A percentile compares a stretch with the other conserved stretches of the same genome.
These are phyloP conservation scores for Rhingia campestris DNA, from an alignment of 2,888 invertebrate species.

Conservation along the genomic window DNA sequence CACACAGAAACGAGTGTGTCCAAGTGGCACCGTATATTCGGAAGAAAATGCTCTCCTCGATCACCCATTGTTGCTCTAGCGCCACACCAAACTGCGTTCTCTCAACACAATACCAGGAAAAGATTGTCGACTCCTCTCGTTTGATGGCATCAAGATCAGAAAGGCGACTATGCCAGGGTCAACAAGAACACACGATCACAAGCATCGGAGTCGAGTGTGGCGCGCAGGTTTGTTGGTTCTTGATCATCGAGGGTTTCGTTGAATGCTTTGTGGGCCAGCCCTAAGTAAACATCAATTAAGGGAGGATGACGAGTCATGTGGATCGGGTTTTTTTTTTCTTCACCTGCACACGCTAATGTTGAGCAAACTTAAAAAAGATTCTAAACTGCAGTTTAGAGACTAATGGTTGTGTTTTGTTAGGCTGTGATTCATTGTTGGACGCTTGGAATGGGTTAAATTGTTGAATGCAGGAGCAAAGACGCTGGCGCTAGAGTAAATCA, in stretches of 20 bases:
- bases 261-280: slow-evolving; percentile 22
- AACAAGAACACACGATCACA: slow-evolving; percentile 13
- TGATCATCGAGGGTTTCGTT: slow-evolving; percentile 23
- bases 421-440: not conserved
- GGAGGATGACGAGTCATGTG: slow-evolving; percentile 9
- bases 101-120: slow-evolving; percentile 45
- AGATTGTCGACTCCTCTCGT: slow-evolving; percentile 33
- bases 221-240: slow-evolving; percentile 42
- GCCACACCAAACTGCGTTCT: slow-evolving; percentile 39
- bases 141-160: not conserved
- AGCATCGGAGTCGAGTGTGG: not conserved
- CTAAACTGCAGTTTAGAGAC: not conserved
- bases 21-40: slow-evolving; percentile 47
- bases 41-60: slow-evolving; percentile 39
- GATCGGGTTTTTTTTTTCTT: not conserved
- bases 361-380: slow-evolving; percentile 11
- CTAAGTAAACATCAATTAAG: slow-evolving; percentile 54
- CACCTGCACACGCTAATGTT: not conserved
- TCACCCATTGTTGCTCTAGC: slow-evolving; percentile 49
- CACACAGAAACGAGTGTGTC: slow-evolving; percentile 11
- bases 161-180: slow-evolving; percentile 7
- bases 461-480: not conserved
- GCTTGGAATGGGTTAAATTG: slow-evolving; percentile 18
- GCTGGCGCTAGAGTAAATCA: slow-evolving; percentile 43
- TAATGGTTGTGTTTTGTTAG: slow-evolving; percentile 22